phyloP scores from a whole-genome alignment of 2,888 invertebrate genomes.

The Leptinotarsa juncta region DNA sequence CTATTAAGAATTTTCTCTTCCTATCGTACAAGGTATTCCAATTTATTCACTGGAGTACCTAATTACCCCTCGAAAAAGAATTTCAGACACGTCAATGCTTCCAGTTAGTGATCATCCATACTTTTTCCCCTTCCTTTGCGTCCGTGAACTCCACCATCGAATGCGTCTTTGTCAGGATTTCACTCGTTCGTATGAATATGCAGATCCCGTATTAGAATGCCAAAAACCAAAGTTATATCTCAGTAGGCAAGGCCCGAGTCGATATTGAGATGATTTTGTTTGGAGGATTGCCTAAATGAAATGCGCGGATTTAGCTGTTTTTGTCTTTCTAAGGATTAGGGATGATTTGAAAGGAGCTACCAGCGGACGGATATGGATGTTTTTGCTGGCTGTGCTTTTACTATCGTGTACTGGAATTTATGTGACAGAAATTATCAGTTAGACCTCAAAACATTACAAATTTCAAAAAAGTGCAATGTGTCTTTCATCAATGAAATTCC shows the following conservation, averaged over 20 bases:
- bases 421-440: no score
- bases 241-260: constrained; percentile 54
- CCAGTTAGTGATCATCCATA: constrained; percentile 58
- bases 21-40: background rate
- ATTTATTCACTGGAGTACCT: no score
- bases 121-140: constrained; percentile 55
- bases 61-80: background rate
- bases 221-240: constrained; percentile 64
- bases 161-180: constrained; percentile 45
- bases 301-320: constrained; percentile 33
- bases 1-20: no score
- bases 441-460: no score
- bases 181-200: constrained; percentile 63
- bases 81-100: constrained; percentile 2
- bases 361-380: constrained; percentile 7
- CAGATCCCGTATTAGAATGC: constrained; percentile 65
- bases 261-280: constrained; percentile 55
- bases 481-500: no score
- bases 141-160: constrained; percentile 39
- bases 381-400: background rate
- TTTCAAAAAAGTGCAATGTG: no score
- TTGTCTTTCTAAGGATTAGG: constrained; percentile 35
- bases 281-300: constrained; percentile 33
- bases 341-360: constrained; percentile 33
- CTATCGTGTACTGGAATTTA: background rate